Percentiles rank a stretch among this genome's conserved stretches.
These are phyloP conservation scores for Mythimna pallens DNA, from an alignment of 2,888 invertebrate genomes.

Conservation along the genomic window DNA sequence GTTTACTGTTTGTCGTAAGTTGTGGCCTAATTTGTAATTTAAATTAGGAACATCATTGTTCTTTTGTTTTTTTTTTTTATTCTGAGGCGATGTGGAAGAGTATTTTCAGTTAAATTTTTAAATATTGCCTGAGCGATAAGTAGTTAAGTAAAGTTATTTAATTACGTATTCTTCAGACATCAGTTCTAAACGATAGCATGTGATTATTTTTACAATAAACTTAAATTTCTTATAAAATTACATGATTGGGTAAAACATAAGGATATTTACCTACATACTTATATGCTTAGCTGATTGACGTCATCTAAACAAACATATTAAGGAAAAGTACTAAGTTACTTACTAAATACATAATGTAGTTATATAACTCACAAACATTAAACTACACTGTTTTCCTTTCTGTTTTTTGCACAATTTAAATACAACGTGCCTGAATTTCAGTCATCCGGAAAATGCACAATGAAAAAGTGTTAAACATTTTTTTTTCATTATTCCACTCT, in stretches of 20 bases:
- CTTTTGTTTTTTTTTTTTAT: conserved; percentile 4
- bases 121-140: too few relatives aligned
- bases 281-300: conserved; percentile 23
- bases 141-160: too few relatives aligned
- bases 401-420: background rate
- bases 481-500: background rate
- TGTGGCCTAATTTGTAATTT: conserved; percentile 29
- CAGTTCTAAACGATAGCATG: too few relatives aligned
- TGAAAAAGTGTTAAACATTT: background rate
- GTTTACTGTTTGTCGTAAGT: conserved; percentile 3
- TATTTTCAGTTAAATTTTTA: background rate
- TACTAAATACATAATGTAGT: background rate
- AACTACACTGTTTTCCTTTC: too few relatives aligned
- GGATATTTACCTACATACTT: conserved; percentile 8
- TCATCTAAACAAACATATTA: conserved; percentile 29
- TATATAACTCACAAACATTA: too few relatives aligned
- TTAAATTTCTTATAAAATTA: conserved; percentile 1
- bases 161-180: background rate
- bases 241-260: background rate
- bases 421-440: background rate
- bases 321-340: conserved; percentile 29
- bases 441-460: background rate
- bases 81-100: background rate
- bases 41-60: conserved; percentile 25
- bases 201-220: background rate